A percentile compares a stretch with the other conserved stretches of the same genome.
Conservation (phyloP, 2,113 vertebrate species). For the Antigone vipio region DNA sequence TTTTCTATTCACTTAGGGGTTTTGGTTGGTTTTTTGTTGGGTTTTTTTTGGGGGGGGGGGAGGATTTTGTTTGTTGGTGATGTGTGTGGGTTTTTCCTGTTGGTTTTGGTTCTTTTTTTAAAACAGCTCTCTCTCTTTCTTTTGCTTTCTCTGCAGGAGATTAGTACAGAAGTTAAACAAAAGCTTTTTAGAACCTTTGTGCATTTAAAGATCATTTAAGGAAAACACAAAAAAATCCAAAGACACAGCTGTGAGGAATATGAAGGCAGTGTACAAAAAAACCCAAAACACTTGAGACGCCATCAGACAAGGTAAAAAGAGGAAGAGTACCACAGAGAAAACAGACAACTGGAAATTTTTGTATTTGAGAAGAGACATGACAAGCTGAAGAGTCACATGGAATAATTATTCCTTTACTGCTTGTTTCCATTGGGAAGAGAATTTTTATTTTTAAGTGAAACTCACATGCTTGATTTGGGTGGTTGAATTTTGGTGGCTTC, state of each 20-base stretch:
- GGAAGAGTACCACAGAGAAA: neutral
- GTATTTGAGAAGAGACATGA: neutral
- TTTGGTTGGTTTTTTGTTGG: no score
- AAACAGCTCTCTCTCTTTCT: neutral
- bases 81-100: neutral
- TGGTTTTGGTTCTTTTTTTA: neutral
- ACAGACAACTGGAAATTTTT: neutral
- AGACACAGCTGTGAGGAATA: neutral
- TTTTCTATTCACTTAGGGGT: neutral
- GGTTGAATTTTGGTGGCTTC: neutral
- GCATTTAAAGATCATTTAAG: neutral
- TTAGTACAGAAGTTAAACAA: neutral
- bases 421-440: neutral
- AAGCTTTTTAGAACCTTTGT: neutral
- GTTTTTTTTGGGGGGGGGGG: no score
- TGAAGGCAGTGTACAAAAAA: neutral
- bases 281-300: neutral
- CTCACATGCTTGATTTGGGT: neutral
- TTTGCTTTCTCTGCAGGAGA: neutral
- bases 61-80: neutral
- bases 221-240: neutral
- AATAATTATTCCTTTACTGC: neutral
- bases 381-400: neutral
- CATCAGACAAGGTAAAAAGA: neutral
- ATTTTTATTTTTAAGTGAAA: neutral